Percentiles rank a stretch among this genome's conserved stretches.
Evolutionary conservation across 2,797 vertebrate species (phyloP).

Genomic region (Heterohyrax brucei): DNA sequence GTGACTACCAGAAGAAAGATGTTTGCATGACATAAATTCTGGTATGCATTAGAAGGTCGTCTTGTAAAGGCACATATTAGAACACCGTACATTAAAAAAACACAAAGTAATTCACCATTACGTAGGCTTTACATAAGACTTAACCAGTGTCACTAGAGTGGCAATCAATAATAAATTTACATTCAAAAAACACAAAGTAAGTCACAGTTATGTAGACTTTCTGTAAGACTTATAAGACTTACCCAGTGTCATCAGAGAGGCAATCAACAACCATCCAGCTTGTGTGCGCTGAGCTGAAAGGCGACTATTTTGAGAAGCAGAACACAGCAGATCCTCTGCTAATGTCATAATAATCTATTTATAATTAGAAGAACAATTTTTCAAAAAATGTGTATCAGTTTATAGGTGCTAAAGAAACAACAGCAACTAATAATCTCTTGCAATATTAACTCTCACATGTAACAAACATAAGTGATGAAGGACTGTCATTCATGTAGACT

Average conservation of each 20-base stretch:
- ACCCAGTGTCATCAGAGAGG: slow-evolving; percentile 95
- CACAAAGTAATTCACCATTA: slow-evolving; percentile 26
- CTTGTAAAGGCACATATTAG: background rate
- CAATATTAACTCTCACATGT: slow-evolving; percentile 67
- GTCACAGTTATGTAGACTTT: slow-evolving; percentile 36
- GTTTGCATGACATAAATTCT: slow-evolving; percentile 31
- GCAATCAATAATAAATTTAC: slow-evolving; percentile 91
- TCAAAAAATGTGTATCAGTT: slow-evolving; percentile 56
- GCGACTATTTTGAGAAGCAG: slow-evolving; percentile 95
- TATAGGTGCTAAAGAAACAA: slow-evolving; percentile 46
- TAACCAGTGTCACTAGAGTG: slow-evolving; percentile 95
- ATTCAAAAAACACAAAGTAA: slow-evolving; percentile 49
- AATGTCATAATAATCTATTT: slow-evolving; percentile 93
- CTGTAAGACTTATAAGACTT: slow-evolving; percentile 83
- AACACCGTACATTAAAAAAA: slow-evolving; percentile 34
- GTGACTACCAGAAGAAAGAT: slow-evolving; percentile 40
- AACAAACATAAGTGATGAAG: slow-evolving; percentile 12
- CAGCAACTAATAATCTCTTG: slow-evolving; percentile 60
- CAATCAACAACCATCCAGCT: slow-evolving; percentile 96
- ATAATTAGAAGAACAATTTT: slow-evolving; percentile 75
- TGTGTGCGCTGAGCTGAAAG: slow-evolving; percentile 95
- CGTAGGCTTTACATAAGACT: slow-evolving; percentile 61
- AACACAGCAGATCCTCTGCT: slow-evolving; percentile 96
- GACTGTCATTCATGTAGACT: background rate
- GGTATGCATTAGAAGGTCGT: slow-evolving; percentile 34